Percentiles rank a stretch among this genome's conserved stretches.
These are phyloP conservation scores for Pomacea maculata DNA, from an alignment of 1,140 invertebrate genomes.

Conservation along the genomic window DNA sequence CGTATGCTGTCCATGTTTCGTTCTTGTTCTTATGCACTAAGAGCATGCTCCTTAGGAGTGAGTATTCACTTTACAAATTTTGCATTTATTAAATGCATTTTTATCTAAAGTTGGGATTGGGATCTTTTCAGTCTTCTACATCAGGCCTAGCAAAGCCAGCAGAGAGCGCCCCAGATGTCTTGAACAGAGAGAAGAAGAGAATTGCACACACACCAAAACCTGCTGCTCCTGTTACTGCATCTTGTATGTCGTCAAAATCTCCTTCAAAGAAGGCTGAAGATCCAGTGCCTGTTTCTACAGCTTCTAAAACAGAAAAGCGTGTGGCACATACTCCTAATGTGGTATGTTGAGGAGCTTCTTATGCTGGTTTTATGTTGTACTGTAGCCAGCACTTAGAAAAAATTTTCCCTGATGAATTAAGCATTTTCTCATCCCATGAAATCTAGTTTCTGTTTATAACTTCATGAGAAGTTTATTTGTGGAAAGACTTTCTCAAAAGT, in stretches of 20 bases:
- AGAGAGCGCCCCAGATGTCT: neutral
- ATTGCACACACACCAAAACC: constrained; percentile 29
- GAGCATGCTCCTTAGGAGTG: no score
- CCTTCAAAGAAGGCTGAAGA: constrained; percentile 14
- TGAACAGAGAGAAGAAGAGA: constrained; percentile 24
- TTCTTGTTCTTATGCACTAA: no score
- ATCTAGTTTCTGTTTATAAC: no score
- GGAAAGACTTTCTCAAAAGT: no score
- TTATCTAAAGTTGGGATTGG: no score
- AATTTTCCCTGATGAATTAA: no score
- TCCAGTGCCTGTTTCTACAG: constrained; percentile 41
- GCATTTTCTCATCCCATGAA: no score
- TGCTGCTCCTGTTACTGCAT: neutral
- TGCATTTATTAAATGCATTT: no score
- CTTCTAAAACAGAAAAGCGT: constrained; percentile 48
- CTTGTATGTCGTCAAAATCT: neutral
- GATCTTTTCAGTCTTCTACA: constrained; percentile 9
- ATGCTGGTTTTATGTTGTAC: no score
- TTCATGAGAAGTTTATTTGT: no score
- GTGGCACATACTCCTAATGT: constrained; percentile 53
- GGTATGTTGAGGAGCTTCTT: constrained; percentile 30
- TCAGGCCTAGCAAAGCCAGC: constrained; percentile 2
- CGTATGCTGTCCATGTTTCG: no score
- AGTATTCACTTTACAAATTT: no score
- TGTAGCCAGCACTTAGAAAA: neutral